These are phyloP conservation scores for Philonicus albiceps DNA, from an alignment of 2,888 invertebrate species.

Conservation along the genomic window DNA sequence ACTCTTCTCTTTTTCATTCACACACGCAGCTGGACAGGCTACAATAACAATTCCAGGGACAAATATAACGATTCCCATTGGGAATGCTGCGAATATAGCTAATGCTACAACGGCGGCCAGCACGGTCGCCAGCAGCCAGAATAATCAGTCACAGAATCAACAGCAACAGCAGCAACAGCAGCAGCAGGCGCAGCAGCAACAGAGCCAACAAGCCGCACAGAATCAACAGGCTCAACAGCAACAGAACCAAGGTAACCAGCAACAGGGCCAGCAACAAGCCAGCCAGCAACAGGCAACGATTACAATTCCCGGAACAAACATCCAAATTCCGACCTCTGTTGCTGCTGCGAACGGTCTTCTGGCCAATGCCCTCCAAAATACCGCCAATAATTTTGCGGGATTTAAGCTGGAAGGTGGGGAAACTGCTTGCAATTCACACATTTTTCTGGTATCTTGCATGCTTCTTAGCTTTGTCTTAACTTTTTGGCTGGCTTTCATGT, in stretches of 20 bases:
- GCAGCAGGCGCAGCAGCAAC: constrained; percentile 49
- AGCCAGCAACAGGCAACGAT: constrained; percentile 56
- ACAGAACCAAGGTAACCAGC: constrained; percentile 51
- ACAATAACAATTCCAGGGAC: constrained; percentile 69
- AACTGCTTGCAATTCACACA: neutral
- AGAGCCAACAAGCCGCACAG: constrained; percentile 49
- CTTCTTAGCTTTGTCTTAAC: neutral
- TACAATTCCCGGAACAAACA: constrained; percentile 63
- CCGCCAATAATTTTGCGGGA: constrained; percentile 48
- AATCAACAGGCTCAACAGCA: constrained; percentile 43
- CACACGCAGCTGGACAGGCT: constrained; percentile 60
- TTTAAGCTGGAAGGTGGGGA: constrained; percentile 51
- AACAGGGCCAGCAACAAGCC: constrained; percentile 45
- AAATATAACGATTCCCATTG: constrained; percentile 67
- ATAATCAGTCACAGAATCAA: constrained; percentile 55
- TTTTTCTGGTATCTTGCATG: neutral
- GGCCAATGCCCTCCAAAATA: constrained; percentile 54
- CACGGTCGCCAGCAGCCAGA: constrained; percentile 50
- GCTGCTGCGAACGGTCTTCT: constrained; percentile 61
- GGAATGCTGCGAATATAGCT: constrained; percentile 52
- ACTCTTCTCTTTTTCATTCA: constrained; percentile 16
- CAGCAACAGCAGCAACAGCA: constrained; percentile 49
- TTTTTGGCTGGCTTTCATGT: neutral
- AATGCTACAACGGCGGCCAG: constrained; percentile 57
- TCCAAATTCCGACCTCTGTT: constrained; percentile 62